Conservation (phyloP, 2,797 vertebrate genomes). For the Leptatherina wallacei region DNA sequence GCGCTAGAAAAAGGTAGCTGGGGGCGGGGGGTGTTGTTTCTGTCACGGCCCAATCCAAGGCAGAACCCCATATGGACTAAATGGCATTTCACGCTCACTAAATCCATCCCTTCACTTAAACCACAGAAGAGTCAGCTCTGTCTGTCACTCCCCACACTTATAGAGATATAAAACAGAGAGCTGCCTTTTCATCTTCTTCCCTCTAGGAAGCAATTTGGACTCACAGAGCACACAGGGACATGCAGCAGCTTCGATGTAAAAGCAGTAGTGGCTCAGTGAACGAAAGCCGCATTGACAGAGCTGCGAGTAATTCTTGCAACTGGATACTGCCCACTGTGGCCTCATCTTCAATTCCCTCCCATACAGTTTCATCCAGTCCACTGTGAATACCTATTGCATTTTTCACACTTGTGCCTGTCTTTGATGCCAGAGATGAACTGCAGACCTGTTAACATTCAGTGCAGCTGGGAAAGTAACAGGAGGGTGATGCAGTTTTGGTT, state of each 20-base stretch:
- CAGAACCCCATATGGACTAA: constrained; percentile 50
- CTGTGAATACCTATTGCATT: constrained; percentile 23
- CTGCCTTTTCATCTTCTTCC: constrained; percentile 72
- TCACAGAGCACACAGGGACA: constrained; percentile 59
- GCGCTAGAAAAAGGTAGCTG: constrained; percentile 33
- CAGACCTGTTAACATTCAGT: constrained; percentile 25
- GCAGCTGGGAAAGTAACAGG: constrained; percentile 1
- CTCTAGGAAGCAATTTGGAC: constrained; percentile 72
- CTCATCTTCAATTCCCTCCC: constrained; percentile 40
- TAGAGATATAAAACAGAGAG: constrained; percentile 69
- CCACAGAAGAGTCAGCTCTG: constrained; percentile 41
- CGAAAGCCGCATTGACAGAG: constrained; percentile 52
- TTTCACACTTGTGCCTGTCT: constrained; percentile 37
- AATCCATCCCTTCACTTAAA: constrained; percentile 59
- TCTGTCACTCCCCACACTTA: constrained; percentile 57
- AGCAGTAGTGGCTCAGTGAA: constrained; percentile 40
- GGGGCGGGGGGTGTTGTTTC: constrained; percentile 38
- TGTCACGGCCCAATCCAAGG: constrained; percentile 27
- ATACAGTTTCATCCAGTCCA: constrained; percentile 47
- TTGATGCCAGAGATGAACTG: constrained; percentile 33
- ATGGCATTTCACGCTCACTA: constrained; percentile 66
- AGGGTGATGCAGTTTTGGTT: constrained; percentile 1
- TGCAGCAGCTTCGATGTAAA: constrained; percentile 42
- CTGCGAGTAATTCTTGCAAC: constrained; percentile 51
- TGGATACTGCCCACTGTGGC: constrained; percentile 50